Conservation (phyloP, 2,888 invertebrate species). For the Mactromeris polynyma region DNA sequence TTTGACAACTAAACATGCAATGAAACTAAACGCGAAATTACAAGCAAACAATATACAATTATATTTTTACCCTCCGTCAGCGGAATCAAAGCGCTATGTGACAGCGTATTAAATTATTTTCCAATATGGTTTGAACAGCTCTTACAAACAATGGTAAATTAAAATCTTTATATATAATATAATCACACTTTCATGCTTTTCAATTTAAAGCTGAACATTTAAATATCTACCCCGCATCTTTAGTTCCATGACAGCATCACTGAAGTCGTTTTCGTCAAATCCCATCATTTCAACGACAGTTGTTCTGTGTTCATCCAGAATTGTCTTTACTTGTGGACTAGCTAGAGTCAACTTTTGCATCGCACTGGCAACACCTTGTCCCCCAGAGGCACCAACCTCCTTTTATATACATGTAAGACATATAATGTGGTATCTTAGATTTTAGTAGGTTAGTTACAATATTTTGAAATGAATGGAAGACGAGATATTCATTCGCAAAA, state of each 20-base stretch:
- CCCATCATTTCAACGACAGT: constrained; percentile 8
- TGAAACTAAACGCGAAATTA: too few relatives aligned
- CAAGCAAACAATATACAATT: too few relatives aligned
- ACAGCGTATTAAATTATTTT: not conserved
- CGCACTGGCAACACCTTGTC: not conserved
- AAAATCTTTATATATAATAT: too few relatives aligned
- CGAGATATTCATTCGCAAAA: too few relatives aligned
- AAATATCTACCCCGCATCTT: not conserved
- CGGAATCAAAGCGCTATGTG: not conserved
- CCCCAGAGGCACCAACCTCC: not conserved
- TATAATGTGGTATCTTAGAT: too few relatives aligned
- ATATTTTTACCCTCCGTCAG: too few relatives aligned
- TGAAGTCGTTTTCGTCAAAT: constrained; percentile 2
- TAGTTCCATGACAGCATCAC: constrained; percentile 2
- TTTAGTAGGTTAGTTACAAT: too few relatives aligned
- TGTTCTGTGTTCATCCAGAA: not conserved
- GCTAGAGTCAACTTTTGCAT: not conserved
- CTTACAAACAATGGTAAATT: not conserved
- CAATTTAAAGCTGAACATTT: not conserved
- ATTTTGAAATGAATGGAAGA: too few relatives aligned
- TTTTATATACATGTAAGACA: not conserved
- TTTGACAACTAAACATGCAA: too few relatives aligned
- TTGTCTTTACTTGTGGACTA: not conserved
- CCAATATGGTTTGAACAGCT: not conserved
- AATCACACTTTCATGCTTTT: too few relatives aligned